phyloP scores from a whole-genome alignment of 2,888 invertebrate species.

The Leucozona laternaria region DNA sequence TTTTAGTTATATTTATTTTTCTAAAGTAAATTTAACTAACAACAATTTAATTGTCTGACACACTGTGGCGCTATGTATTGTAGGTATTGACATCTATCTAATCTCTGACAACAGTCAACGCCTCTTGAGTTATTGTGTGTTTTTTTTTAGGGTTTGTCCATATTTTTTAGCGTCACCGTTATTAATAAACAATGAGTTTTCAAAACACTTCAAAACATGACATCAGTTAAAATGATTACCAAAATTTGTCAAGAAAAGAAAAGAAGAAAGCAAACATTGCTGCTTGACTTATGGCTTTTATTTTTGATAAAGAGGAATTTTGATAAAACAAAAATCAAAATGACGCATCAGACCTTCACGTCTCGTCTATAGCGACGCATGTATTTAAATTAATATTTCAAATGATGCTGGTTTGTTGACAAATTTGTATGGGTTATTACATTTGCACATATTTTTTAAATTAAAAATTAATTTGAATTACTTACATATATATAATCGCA shows the following conservation, averaged over 20 bases:
- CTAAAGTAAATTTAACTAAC: background rate
- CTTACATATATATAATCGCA: background rate
- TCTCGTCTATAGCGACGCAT: background rate
- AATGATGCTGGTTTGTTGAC: background rate
- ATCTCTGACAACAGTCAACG: constrained; percentile 30
- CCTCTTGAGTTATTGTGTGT: constrained; percentile 17
- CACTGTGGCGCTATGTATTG: constrained; percentile 30
- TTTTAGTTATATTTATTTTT: constrained; percentile 1
- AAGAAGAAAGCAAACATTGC: background rate
- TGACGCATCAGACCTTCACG: constrained; percentile 1
- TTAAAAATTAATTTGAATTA: background rate
- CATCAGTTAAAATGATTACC: constrained; percentile 67
- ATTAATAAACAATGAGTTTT: constrained; percentile 66
- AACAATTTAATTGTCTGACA: background rate
- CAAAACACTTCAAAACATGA: constrained; percentile 57
- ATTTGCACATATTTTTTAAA: background rate
- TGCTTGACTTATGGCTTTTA: constrained; percentile 9
- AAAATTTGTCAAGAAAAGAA: constrained; percentile 13
- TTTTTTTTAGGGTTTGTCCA: constrained; percentile 12
- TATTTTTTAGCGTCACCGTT: constrained; percentile 64
- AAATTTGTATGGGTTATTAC: background rate
- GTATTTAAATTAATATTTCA: background rate
- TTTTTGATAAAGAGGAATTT: background rate
- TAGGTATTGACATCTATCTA: background rate
- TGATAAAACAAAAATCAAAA: constrained; percentile 6